Percentiles rank a stretch among this genome's conserved stretches.
These are phyloP conservation scores for Eulemur albifrons DNA, from an alignment of 2,797 vertebrate species.

Conservation along the genomic window DNA sequence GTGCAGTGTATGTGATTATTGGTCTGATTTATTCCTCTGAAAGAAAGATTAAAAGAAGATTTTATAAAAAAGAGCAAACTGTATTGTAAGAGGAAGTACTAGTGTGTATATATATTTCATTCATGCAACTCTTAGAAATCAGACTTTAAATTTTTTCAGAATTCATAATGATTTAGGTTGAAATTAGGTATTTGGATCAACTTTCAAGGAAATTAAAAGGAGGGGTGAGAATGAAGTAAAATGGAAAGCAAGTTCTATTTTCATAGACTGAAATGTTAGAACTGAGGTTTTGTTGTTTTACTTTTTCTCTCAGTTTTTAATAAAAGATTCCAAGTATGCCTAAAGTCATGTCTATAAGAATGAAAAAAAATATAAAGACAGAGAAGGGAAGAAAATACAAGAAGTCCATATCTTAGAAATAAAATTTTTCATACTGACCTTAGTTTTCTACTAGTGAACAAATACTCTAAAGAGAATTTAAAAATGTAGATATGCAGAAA, in stretches of 20 bases:
- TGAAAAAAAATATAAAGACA: not conserved
- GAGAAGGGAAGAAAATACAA: not conserved
- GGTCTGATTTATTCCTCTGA: not conserved
- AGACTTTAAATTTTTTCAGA: conserved; percentile 44
- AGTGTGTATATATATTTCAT: not conserved
- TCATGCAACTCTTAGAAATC: not conserved
- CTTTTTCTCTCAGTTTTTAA: conserved; percentile 13
- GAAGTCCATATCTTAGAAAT: not conserved
- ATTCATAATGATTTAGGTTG: not conserved
- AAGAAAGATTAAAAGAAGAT: not conserved
- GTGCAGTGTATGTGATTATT: not conserved
- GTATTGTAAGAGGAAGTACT: not conserved
- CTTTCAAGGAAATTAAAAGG: not conserved
- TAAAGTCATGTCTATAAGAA: not conserved
- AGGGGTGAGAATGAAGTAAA: not conserved
- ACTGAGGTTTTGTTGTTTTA: not conserved
- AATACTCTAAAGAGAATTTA: not conserved
- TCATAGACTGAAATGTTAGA: conserved; percentile 8
- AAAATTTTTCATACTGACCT: not conserved
- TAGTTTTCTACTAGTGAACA: not conserved
- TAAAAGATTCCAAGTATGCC: not conserved
- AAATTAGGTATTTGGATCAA: not conserved
- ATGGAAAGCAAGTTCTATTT: not conserved
- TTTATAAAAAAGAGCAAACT: not conserved
- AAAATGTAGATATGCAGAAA: conserved; percentile 18